A percentile compares a stretch with the other conserved stretches of the same genome.
phyloP scores from a whole-genome alignment of 2,888 invertebrate species.

The Ganaspis brasiliensis region DNA sequence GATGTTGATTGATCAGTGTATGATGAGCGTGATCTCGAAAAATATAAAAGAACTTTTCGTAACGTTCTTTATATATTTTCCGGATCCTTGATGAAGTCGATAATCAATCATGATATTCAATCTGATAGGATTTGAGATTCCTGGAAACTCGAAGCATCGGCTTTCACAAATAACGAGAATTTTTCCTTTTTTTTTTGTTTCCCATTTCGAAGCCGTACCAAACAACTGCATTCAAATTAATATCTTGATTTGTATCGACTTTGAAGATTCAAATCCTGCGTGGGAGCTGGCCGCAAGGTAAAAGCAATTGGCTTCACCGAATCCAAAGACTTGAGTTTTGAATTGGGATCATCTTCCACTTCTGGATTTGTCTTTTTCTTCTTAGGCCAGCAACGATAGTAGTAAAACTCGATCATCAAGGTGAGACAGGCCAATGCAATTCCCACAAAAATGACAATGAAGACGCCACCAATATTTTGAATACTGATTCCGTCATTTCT shows the following conservation, averaged over 20 bases:
- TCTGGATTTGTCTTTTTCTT: conserved; percentile 72
- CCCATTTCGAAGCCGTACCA: not conserved
- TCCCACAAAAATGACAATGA: conserved; percentile 98
- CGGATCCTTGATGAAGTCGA: not conserved
- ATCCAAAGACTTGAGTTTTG: conserved; percentile 40
- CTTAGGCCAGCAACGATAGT: conserved; percentile 90
- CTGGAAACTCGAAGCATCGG: conserved; percentile 27
- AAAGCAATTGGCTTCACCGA: conserved; percentile 69
- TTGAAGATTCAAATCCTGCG: conserved; percentile 65
- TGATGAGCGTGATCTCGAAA: not conserved
- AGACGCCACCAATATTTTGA: conserved; percentile 98
- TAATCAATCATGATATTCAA: conserved; percentile 39
- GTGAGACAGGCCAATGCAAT: conserved; percentile 95
- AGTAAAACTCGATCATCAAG: conserved; percentile 96
- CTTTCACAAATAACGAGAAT: conserved; percentile 31
- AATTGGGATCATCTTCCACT: not conserved
- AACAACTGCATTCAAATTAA: conserved; percentile 56
- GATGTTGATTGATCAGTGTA: conserved; percentile 9
- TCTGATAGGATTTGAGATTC: conserved; percentile 30
- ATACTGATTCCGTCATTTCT: conserved; percentile 99
- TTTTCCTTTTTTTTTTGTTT: not conserved
- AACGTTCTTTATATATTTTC: conserved; percentile 14
- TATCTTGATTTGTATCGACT: conserved; percentile 67
- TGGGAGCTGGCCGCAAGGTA: conserved; percentile 72
- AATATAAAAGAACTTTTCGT: not conserved